These are phyloP conservation scores for Arctocebus calabarensis DNA, from an alignment of 2,797 vertebrate genomes.

Conservation along the genomic window DNA sequence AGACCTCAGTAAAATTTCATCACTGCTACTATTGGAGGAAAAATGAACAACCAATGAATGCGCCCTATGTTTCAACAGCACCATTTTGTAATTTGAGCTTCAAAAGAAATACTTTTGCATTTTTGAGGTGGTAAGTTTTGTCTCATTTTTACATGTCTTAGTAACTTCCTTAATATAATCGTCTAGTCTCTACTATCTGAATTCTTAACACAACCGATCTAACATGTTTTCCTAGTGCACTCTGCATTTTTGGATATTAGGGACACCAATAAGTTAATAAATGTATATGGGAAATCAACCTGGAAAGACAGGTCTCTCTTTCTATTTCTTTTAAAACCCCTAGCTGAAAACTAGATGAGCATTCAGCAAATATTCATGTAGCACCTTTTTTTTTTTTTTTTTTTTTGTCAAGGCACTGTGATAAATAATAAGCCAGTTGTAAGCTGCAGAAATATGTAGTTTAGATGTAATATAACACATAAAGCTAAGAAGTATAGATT, in stretches of 20 bases:
- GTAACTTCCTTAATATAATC: not conserved
- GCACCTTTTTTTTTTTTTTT: not conserved
- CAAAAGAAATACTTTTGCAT: not conserved
- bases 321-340: not conserved
- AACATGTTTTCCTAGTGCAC: not conserved
- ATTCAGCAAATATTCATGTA: not conserved
- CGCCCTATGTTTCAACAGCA: not conserved
- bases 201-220: not conserved
- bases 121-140: not conserved
- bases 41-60: not conserved
- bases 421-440: not conserved
- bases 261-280: not conserved
- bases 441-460: not conserved
- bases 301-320: not conserved
- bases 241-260: not conserved
- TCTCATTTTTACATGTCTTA: not conserved
- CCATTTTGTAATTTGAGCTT: not conserved
- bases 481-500: not conserved
- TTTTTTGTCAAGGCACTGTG: not conserved
- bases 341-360: not conserved
- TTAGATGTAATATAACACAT: not conserved
- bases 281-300: not conserved
- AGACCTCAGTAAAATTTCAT: slow-evolving; percentile 1
- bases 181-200: not conserved
- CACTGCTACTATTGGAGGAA: not conserved